Percentiles rank a stretch among this genome's conserved stretches.
Conservation (phyloP, 1,140 invertebrate genomes). For the Drosophila ohnishii region DNA sequence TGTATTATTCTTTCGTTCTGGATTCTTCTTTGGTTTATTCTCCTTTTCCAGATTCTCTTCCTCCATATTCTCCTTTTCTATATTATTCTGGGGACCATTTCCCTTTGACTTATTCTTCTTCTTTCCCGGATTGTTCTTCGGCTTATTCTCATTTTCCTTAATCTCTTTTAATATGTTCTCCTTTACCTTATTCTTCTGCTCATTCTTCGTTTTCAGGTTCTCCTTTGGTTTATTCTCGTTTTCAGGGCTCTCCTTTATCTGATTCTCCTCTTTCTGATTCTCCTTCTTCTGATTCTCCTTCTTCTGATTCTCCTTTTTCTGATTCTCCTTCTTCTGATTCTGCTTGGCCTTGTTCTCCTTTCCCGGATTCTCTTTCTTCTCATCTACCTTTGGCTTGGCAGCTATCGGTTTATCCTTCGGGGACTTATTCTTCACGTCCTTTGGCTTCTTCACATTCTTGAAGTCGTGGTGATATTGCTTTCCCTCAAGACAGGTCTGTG, state of each 20-base stretch:
- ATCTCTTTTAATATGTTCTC: neutral
- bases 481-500: neutral
- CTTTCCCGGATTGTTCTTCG: neutral
- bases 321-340: neutral
- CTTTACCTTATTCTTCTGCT: neutral
- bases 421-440: neutral
- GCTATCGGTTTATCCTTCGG: neutral
- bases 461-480: accelerated
- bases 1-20: neutral
- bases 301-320: neutral
- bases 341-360: neutral
- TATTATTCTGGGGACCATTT: neutral
- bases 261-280: neutral
- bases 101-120: neutral
- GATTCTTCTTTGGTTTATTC: neutral
- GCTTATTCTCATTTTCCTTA: neutral
- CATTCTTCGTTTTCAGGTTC: neutral
- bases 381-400: neutral
- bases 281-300: neutral
- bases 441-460: neutral
- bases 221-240: neutral
- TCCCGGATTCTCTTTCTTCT: neutral
- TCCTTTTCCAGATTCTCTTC: neutral
- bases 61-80: neutral
- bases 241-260: neutral